These are phyloP conservation scores for Dermolepida albohirtum DNA, from an alignment of 2,888 invertebrate species.

Conservation along the genomic window DNA sequence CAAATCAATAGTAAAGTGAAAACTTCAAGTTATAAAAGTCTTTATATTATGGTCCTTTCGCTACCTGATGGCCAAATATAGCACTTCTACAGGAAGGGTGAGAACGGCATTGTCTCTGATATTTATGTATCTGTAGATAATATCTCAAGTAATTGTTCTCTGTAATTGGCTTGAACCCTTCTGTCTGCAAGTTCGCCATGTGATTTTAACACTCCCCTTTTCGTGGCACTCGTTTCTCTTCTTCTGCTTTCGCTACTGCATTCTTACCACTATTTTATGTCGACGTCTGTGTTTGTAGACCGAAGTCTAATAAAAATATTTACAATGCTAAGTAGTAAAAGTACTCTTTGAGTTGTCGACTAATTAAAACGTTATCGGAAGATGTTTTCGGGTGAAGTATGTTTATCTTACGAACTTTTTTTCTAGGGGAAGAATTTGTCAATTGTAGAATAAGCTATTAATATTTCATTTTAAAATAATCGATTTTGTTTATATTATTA, in stretches of 20 bases:
- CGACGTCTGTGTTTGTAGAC: conserved; percentile 36
- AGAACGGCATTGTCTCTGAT: conserved; percentile 56
- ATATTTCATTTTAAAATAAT: no score
- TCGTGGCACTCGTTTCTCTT: conserved; percentile 18
- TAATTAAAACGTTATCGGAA: conserved; percentile 30
- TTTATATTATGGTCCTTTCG: conserved; percentile 12
- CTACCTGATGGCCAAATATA: conserved; percentile 41
- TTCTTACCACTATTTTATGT: not conserved
- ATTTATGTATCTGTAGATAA: conserved; percentile 63
- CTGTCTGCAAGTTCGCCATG: conserved; percentile 43
- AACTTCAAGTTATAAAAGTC: conserved; percentile 18
- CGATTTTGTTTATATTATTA: no score
- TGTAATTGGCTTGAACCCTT: conserved; percentile 42
- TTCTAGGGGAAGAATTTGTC: no score
- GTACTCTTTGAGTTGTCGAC: conserved; percentile 16
- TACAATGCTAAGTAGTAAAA: conserved; percentile 34
- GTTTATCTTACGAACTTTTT: not conserved
- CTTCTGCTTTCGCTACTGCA: not conserved
- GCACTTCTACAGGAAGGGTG: conserved; percentile 49
- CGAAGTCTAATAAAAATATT: conserved; percentile 40
- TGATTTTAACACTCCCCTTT: conserved; percentile 42
- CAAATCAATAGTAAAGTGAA: conserved; percentile 18
- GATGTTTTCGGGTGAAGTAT: conserved; percentile 16
- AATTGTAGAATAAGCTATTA: no score
- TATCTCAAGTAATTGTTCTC: conserved; percentile 58